Evolutionary conservation across 2,888 invertebrate species (phyloP), one percentile per base, ranked within the genome.

Genomic region (Drosophila atroscutellata): DNA sequence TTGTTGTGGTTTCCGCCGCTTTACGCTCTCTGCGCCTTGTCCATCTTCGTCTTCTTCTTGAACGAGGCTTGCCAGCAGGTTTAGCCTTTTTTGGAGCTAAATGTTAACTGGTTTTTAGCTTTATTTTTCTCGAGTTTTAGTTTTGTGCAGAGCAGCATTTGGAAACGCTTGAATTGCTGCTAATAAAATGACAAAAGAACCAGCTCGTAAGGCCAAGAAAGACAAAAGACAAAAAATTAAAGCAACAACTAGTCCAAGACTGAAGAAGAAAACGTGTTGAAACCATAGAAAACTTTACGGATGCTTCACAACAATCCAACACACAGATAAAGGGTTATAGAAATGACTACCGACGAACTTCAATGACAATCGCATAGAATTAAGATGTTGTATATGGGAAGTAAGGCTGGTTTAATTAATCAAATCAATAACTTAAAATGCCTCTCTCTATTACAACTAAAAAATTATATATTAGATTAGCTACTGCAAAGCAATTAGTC

Each of bases 21-120:
- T 69, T 80, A 24, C 52, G 55, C 51, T 58, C 50, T 52, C 52
- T 52, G 39, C 63, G 57, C 54, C 30, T 32, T 54, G 49, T 50
- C 49, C 56, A 47, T 67, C 61, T 30, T 52, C 59, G 42, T 57
- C 67, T 60, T 69, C 61, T 50, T 57, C 76, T 61, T 60, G 45
- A 47, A 70, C 77, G 55, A 59, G 60, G 42, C 67, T 71, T 55
- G 59, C 64, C 60, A 80, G 60, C 66, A 60, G 64, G 59, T 72
- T 85, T 72, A 70, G 83, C 86, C 88, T 76, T 89, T 86, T 86
- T 89, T 80, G 88, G 85, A 80, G 75, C 67, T 85, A 85, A 89
- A 86, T 89, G 88, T 85, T 86, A 86, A 86, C 85, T 87, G 84
- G 88, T 89, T 85, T 86, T 81, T 84, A 68, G 70, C 73, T 74